Base-by-base conservation (phyloP, 2,888 invertebrate species). In the Pseudoips prasinana region DNA sequence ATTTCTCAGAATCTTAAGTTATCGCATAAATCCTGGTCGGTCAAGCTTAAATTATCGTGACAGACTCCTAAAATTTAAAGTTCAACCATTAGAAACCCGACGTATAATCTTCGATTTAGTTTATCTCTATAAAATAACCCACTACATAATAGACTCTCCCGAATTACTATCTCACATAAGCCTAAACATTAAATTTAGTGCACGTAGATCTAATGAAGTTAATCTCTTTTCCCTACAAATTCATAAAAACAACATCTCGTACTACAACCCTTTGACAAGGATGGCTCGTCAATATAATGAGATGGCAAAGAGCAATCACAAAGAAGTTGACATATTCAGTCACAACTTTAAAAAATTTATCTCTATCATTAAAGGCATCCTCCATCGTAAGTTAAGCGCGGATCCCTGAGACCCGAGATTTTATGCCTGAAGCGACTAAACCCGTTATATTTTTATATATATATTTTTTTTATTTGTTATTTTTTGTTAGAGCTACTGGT, bases 241-340 rank as follows among this genome's bases (percentile, higher is more conserved):
- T 2, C 7, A 20, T 7, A 18, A 27, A 20, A 27, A 27, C 4
- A 27, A 27, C 6, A 27, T 20, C 9, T 27, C 27, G 2, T 27
- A 27, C 7, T 27, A 8, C n/a, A 27, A 27, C 10, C 27, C 20
- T 3, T 9, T 27, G 10, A 8, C 10, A 18, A n/a, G 27, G 10
- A 27, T 27, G 20, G 18, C 19, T 8, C 19, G 27, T 10, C 27
- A 10, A 10, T 27, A 27, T 20, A 27, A 19, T 19, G 27, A 19
- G 1, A 17, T 25, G 18, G 25, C n/a, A 17, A 25, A 17, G n/a
- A n/a, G n/a, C n/a, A n/a, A n/a, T n/a, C n/a, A n/a, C n/a, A n/a
- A n/a, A n/a, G n/a, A n/a, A n/a, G n/a, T n/a, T n/a, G n/a, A n/a
- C n/a, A n/a, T n/a, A n/a, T n/a, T n/a, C n/a, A n/a, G n/a, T n/a